These are phyloP conservation scores for Drosophila murphyi DNA, from an alignment of 1,140 invertebrate species.

Conservation along the genomic window DNA sequence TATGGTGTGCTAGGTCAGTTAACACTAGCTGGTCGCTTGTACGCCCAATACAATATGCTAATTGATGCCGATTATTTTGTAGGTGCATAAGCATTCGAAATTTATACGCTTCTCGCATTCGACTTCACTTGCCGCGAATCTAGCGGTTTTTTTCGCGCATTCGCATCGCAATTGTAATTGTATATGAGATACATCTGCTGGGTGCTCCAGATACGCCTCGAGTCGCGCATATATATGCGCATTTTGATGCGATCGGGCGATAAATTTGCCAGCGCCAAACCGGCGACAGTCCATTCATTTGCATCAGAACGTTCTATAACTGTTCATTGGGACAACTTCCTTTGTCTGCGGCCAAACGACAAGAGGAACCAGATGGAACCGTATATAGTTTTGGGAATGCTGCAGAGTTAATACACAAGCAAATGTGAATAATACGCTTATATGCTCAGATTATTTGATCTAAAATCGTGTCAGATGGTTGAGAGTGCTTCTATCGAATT, in stretches of 20 bases:
- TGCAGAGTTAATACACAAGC: conserved; percentile 9
- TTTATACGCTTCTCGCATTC: conserved; percentile 7
- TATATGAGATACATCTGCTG: conserved; percentile 60
- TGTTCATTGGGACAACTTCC: conserved; percentile 70
- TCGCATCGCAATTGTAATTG: conserved; percentile 9
- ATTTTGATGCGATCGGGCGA: conserved; percentile 43
- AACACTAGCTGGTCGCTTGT: conserved; percentile 5
- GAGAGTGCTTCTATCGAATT: no score
- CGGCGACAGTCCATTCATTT: conserved; percentile 57
- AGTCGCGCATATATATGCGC: conserved; percentile 59
- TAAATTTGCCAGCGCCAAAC: conserved; percentile 38
- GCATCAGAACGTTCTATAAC: conserved; percentile 67
- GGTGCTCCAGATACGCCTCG: conserved; percentile 62
- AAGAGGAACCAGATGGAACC: conserved; percentile 7
- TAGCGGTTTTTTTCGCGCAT: conserved; percentile 9
- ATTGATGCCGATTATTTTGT: conserved; percentile 9
- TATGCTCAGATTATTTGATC: not conserved
- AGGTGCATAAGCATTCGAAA: conserved; percentile 28
- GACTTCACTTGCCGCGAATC: conserved; percentile 10
- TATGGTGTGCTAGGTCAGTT: conserved; percentile 46
- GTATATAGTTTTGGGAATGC: not conserved
- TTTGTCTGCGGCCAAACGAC: conserved; percentile 45
- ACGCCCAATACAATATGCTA: conserved; percentile 11
- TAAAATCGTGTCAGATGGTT: no score
- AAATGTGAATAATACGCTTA: not conserved